These are phyloP conservation scores for Hyposoter dolosus DNA, from an alignment of 2,888 invertebrate genomes.

Conservation along the genomic window DNA sequence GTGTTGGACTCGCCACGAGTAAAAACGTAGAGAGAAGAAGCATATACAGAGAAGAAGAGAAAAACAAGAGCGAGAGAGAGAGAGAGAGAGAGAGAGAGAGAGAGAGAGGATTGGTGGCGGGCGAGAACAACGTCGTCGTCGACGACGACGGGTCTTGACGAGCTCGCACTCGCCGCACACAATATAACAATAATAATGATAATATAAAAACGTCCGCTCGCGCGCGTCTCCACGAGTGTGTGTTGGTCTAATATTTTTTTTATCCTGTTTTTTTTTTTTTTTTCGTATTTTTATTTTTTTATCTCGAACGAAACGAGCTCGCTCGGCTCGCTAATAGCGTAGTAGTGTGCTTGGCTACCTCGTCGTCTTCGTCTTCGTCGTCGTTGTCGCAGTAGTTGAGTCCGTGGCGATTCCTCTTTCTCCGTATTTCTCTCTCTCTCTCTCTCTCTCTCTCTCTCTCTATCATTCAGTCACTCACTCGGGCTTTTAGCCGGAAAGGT, in stretches of 20 bases:
- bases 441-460: no score
- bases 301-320: slow-evolving; percentile 24
- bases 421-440: not conserved
- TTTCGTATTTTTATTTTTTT: slow-evolving; percentile 7
- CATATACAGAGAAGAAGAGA: not conserved
- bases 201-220: not conserved
- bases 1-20: slow-evolving; percentile 67
- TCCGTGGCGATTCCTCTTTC: not conserved
- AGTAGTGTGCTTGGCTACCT: slow-evolving; percentile 9
- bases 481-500: not conserved
- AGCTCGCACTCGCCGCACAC: slow-evolving; percentile 15
- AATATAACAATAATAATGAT: slow-evolving; percentile 19
- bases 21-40: slow-evolving; percentile 17
- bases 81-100: slow-evolving; percentile 1
- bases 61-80: no score
- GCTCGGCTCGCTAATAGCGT: not conserved
- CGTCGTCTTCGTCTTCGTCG: not conserved
- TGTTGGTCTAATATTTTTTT: not conserved
- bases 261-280: not conserved
- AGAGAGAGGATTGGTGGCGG: slow-evolving; percentile 33
- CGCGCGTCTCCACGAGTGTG: not conserved
- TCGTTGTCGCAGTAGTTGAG: slow-evolving; percentile 6
- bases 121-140: slow-evolving; percentile 5
- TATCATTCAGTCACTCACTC: not conserved
- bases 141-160: slow-evolving; percentile 10